phyloP scores from a whole-genome alignment of 2,888 invertebrate species.

The Lobophora halterata region DNA sequence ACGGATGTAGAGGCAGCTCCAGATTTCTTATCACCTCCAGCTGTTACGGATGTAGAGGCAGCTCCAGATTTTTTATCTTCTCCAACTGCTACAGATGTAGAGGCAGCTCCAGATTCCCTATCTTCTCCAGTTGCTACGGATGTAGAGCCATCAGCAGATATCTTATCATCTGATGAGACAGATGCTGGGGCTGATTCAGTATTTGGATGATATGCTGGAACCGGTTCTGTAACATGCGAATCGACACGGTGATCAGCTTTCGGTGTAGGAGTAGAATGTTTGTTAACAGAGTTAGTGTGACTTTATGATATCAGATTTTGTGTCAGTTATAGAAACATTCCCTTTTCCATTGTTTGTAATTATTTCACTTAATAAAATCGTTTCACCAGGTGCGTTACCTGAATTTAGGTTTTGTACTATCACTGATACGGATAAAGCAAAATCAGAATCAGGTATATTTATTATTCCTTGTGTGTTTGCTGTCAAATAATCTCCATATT shows the following conservation, averaged over 20 bases:
- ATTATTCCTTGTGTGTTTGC: conserved; percentile 11
- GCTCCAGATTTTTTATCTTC: too few species aligned
- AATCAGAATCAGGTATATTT: conserved; percentile 5
- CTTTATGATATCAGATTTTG: conserved; percentile 7
- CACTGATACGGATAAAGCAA: conserved; percentile 10
- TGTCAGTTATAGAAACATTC: conserved; percentile 11
- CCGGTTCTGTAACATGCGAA: conserved; percentile 17
- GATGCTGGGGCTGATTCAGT: neutral
- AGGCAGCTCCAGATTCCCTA: too few species aligned
- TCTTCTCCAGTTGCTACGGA: too few species aligned
- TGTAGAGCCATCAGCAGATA: too few species aligned
- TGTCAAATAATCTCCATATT: conserved; percentile 4
- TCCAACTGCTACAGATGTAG: too few species aligned
- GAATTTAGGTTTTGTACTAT: conserved; percentile 5
- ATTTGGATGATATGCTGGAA: neutral
- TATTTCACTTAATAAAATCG: conserved; percentile 15
- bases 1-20: too few species aligned
- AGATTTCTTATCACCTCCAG: too few species aligned
- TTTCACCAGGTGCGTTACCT: neutral
- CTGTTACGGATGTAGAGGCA: too few species aligned
- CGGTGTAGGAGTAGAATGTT: neutral
- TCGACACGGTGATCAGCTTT: conserved; percentile 11
- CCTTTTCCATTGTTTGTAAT: conserved; percentile 8
- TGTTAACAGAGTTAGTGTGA: neutral
- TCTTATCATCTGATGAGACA: neutral